A percentile compares a stretch with the other conserved stretches of the same genome.
phyloP scores from a whole-genome alignment of 2,113 vertebrate genomes.

The Trinectes maculatus region DNA sequence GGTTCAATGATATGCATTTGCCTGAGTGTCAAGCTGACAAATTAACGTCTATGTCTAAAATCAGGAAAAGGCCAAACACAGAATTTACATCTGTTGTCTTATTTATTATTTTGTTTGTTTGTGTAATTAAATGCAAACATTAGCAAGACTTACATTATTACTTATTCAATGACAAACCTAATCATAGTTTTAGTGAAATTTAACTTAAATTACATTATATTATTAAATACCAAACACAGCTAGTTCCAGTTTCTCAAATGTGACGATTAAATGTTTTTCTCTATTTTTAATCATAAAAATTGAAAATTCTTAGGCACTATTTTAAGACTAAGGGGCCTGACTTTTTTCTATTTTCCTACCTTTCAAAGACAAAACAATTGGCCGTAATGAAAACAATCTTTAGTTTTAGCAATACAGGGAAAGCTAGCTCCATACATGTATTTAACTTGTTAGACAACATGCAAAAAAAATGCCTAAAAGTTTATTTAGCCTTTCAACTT shows the following conservation, averaged over 20 bases:
- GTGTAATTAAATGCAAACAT: too few relatives aligned
- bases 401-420: neutral
- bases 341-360: neutral
- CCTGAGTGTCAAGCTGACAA: neutral
- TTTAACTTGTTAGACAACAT: neutral
- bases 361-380: neutral
- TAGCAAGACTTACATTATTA: too few relatives aligned
- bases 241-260: too few relatives aligned
- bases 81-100: neutral
- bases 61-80: neutral
- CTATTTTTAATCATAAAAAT: too few relatives aligned
- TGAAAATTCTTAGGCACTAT: too few relatives aligned
- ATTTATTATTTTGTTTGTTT: too few relatives aligned
- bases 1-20: neutral
- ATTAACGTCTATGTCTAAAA: neutral
- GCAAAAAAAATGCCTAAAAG: neutral
- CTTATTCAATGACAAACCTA: too few relatives aligned
- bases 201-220: too few relatives aligned
- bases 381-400: neutral
- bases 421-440: neutral
- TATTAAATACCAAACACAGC: too few relatives aligned
- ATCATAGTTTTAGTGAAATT: too few relatives aligned
- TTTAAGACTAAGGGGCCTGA: too few relatives aligned
- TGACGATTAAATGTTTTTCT: too few relatives aligned
- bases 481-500: neutral